Evolutionary conservation across 2,797 vertebrate genomes (phyloP), one percentile per base, ranked within the genome.

Genomic region (Artibeus lituratus): DNA sequence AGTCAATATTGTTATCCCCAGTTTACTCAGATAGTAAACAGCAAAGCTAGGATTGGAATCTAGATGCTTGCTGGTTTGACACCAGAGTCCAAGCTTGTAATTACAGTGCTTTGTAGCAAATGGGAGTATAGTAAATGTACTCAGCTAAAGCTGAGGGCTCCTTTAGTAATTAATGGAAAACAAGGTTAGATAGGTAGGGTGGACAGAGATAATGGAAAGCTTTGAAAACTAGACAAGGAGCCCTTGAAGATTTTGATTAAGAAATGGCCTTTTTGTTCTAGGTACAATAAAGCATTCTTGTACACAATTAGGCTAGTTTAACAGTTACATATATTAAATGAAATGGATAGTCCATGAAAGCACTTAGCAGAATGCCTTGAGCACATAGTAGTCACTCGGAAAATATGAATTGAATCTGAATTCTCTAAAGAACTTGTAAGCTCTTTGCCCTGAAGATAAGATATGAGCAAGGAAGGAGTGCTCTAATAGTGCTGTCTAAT

Each of bases 121-220:
- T 37, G 47, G 37, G 10, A 42, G 37, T 85, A 7, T 18, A 24
- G n/a, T 77, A 26, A 86, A n/a, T 62, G 19, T 55, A 51, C 47
- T 78, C 59, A 55, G 10, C 16, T 32, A 39, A 21, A 67, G 10
- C 53, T 51, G 26, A 49, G 14, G 7, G 22, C 1, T 32, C 22
- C 82, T 91, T 65, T n/a, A 87, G 57, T 91, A 70, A 53, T 76
- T 81, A 81, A 59, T 57, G 16, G 89, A 74, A 88, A 94, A 59
- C 22, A 73, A 51, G 15, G 26, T 37, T 89, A 22, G 37, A 24
- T 49, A 69, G 59, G 35, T 70, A 26, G 19, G n/a, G n/a, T 65
- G 14, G 35, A 26, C 24, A 49, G 67, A 80, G 37, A 91, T 42
- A 76, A 57, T 82, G 35, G 73, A 65, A 80, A 59, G 10, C n/a